Percentiles rank a stretch among this genome's conserved stretches.
These are phyloP conservation scores for Phragmatobia fuliginosa DNA, from an alignment of 2,888 invertebrate species.

Conservation along the genomic window DNA sequence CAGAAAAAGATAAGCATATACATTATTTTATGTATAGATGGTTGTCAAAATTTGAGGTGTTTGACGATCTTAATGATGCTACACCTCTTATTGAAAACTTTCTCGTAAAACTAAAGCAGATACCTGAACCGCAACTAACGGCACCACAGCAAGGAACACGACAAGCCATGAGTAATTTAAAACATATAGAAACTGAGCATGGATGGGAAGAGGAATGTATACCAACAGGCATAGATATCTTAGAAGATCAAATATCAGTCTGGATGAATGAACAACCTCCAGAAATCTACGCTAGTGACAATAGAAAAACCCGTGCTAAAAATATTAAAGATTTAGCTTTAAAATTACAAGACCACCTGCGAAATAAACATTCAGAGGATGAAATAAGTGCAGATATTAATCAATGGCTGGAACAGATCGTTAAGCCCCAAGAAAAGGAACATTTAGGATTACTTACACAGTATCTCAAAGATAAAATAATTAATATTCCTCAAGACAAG, in stretches of 20 bases:
- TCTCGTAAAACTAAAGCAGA: conserved; percentile 42
- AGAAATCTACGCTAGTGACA: conserved; percentile 49
- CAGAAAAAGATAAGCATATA: conserved; percentile 49
- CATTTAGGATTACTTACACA: conserved; percentile 52
- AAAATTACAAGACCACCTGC: conserved; percentile 49
- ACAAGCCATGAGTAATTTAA: conserved; percentile 55
- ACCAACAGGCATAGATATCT: conserved; percentile 54
- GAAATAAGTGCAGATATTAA: conserved; percentile 54
- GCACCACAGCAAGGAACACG: conserved; percentile 59
- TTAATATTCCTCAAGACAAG: conserved; percentile 55
- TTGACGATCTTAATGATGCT: conserved; percentile 52
- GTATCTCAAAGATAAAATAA: conserved; percentile 55
- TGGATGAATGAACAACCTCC: conserved; percentile 68
- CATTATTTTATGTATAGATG: conserved; percentile 59
- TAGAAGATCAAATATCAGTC: conserved; percentile 68
- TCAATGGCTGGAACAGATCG: conserved; percentile 56
- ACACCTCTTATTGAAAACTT: conserved; percentile 53
- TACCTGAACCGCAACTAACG: conserved; percentile 54
- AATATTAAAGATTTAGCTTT: conserved; percentile 60
- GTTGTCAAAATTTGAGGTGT: conserved; percentile 58
- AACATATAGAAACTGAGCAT: conserved; percentile 37
- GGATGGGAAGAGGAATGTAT: conserved; percentile 45
- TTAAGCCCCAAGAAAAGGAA: conserved; percentile 51
- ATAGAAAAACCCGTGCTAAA: conserved; percentile 44
- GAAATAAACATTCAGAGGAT: conserved; percentile 46